phyloP scores from a whole-genome alignment of 2,888 invertebrate species.

The Catocala sponsa region DNA sequence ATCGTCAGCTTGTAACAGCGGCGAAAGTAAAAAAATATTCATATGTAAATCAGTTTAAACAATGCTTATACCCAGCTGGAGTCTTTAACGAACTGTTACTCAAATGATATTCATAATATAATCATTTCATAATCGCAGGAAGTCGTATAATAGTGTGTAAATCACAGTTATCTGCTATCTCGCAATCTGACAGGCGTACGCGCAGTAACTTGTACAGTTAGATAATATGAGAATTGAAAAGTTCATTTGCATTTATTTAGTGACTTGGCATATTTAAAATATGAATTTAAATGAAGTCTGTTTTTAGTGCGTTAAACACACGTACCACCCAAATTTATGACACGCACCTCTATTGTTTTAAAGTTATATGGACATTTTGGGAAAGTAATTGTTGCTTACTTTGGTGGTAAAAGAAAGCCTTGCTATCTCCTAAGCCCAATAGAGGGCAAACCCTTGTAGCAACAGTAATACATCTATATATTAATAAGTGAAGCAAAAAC shows the following conservation, averaged over 20 bases:
- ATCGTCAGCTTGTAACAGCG: too few relatives aligned
- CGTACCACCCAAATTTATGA: too few relatives aligned
- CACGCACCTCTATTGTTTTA: too few relatives aligned
- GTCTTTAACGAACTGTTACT: conserved; percentile 10
- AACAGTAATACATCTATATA: too few relatives aligned
- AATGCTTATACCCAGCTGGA: not conserved
- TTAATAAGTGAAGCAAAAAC: too few relatives aligned
- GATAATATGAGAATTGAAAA: conserved; percentile 30
- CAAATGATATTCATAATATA: conserved; percentile 25
- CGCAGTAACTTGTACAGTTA: conserved; percentile 40
- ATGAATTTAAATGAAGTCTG: not conserved
- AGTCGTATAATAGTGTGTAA: conserved; percentile 52
- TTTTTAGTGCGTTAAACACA: not conserved
- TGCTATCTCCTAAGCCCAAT: too few relatives aligned
- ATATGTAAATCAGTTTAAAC: not conserved
- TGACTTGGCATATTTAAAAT: conserved; percentile 6
- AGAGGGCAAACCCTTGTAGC: too few relatives aligned
- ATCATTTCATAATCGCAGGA: conserved; percentile 50
- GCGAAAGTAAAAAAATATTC: not conserved
- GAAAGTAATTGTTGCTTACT: too few relatives aligned
- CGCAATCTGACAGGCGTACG: conserved; percentile 43
- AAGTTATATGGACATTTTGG: too few relatives aligned
- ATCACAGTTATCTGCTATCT: conserved; percentile 54
- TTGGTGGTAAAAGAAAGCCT: too few relatives aligned
- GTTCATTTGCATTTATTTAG: conserved; percentile 19